A percentile compares a stretch with the other conserved stretches of the same genome.
These are phyloP conservation scores for Progne subis DNA, from an alignment of 2,113 vertebrate species.

Conservation along the genomic window DNA sequence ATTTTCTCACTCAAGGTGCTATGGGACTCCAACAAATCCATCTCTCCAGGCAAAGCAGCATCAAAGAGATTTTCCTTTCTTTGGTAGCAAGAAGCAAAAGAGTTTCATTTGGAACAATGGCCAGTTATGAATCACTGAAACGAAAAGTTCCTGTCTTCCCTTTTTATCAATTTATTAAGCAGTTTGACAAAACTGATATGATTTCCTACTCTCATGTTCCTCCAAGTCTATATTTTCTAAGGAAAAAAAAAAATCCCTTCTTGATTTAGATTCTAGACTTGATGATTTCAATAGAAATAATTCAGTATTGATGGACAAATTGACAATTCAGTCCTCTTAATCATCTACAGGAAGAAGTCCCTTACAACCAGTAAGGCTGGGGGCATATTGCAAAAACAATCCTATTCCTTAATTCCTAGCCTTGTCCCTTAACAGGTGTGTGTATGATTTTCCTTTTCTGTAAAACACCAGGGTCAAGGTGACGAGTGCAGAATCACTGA, in stretches of 20 bases:
- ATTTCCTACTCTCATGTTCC: background rate
- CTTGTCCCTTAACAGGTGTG: slow-evolving; percentile 18
- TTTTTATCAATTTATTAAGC: background rate
- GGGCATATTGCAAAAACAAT: background rate
- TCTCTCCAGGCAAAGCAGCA: background rate
- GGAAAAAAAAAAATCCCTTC: background rate
- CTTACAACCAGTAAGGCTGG: background rate
- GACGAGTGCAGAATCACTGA: slow-evolving; percentile 5
- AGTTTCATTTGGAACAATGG: background rate
- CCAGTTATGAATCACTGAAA: background rate
- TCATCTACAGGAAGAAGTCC: background rate
- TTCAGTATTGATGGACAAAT: background rate
- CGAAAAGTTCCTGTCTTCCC: background rate
- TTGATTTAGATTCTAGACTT: background rate
- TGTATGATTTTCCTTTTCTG: background rate
- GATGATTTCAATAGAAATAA: background rate
- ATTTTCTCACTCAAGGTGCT: background rate
- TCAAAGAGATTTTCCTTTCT: background rate
- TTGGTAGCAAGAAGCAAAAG: background rate
- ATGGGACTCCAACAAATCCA: background rate
- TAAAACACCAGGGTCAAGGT: slow-evolving; percentile 41
- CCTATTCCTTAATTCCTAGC: background rate
- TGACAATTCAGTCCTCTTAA: background rate
- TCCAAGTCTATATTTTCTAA: background rate
- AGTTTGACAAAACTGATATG: background rate